A percentile compares a stretch with the other conserved stretches of the same genome.
Evolutionary conservation across 2,797 vertebrate genomes (phyloP).

Genomic region (Neopelma chrysocephalum): DNA sequence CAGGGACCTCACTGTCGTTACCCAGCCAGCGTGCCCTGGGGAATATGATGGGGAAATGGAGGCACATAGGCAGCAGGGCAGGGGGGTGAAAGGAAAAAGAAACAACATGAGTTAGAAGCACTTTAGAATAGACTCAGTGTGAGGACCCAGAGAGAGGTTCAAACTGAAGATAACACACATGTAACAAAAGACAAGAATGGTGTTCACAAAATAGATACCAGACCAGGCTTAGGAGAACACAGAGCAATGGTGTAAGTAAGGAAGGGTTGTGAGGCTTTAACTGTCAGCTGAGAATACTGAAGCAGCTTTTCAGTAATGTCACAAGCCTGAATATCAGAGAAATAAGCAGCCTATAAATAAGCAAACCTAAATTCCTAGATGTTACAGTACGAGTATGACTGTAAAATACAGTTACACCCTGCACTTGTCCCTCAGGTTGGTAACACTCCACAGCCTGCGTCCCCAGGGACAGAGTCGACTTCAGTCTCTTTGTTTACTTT

Average conservation of each 20-base stretch:
- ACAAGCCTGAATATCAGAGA: background rate
- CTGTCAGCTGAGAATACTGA: background rate
- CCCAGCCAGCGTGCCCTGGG: background rate
- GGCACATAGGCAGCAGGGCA: background rate
- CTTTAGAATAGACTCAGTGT: background rate
- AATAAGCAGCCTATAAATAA: background rate
- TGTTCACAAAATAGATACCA: background rate
- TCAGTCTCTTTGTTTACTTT: background rate
- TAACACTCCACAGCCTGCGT: background rate
- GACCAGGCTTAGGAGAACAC: background rate
- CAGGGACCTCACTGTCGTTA: background rate
- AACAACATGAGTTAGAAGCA: background rate
- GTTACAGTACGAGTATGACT: background rate
- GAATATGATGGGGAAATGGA: background rate
- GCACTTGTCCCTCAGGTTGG: accelerated
- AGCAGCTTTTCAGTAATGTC: background rate
- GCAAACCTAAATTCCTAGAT: background rate
- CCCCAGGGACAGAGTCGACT: accelerated
- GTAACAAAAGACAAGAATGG: background rate
- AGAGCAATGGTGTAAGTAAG: background rate
- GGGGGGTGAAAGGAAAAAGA: background rate
- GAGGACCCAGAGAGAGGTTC: background rate
- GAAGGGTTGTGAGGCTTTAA: background rate
- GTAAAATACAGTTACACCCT: background rate
- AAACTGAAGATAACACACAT: background rate